These are phyloP conservation scores for Sphaeridia pumilis DNA, from an alignment of 2,888 invertebrate genomes.

Conservation along the genomic window DNA sequence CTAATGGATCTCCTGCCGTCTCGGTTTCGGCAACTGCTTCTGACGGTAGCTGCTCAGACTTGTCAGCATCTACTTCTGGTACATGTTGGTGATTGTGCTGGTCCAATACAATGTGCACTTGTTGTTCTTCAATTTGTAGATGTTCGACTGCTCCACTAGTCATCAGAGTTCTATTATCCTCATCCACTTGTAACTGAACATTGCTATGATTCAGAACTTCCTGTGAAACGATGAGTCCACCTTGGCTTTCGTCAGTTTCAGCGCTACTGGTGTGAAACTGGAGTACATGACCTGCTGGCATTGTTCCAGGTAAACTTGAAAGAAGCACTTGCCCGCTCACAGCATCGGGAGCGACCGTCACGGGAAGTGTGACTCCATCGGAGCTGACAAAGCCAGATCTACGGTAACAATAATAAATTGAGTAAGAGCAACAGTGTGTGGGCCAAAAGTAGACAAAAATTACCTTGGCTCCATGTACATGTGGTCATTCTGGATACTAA, in stretches of 20 bases:
- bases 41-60: not conserved
- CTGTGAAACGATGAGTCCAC: slow-evolving; percentile 2
- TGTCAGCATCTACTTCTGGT: too few relatives aligned
- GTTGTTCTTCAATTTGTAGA: slow-evolving; percentile 3
- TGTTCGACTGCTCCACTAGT: not conserved
- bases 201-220: slow-evolving; percentile 1
- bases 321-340: slow-evolving; percentile 13
- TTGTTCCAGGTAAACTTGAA: slow-evolving; percentile 5
- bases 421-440: slow-evolving; percentile 2
- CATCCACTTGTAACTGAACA: slow-evolving; percentile 7
- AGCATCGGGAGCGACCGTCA: slow-evolving; percentile 23
- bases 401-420: slow-evolving; percentile 3
- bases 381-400: slow-evolving; percentile 33
- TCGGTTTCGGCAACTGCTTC: not conserved
- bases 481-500: slow-evolving; percentile 23
- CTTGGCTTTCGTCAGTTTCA: not conserved
- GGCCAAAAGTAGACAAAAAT: not conserved
- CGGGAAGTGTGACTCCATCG: slow-evolving; percentile 17
- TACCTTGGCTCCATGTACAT: slow-evolving; percentile 25
- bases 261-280: slow-evolving; percentile 10
- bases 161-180: not conserved
- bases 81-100: not conserved
- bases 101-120: slow-evolving; percentile 5
- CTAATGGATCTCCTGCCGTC: not conserved
- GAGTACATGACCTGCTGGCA: slow-evolving; percentile 14